A percentile compares a stretch with the other conserved stretches of the same genome.
Evolutionary conservation across 2,113 vertebrate genomes (phyloP).

Genomic region (Heloderma charlesbogerti): DNA sequence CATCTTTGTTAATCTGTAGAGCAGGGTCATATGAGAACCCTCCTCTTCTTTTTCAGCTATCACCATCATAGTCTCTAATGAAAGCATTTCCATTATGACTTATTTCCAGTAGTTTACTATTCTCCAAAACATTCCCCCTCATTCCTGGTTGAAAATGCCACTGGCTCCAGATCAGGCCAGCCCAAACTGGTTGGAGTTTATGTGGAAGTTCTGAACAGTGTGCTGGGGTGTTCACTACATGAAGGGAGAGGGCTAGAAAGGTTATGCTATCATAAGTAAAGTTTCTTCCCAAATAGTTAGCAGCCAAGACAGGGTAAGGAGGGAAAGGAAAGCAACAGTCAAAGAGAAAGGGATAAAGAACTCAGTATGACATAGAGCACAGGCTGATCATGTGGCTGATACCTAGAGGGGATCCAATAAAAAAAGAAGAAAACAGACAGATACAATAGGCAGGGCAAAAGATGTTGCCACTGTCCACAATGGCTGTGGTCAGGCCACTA

Average conservation of each 20-base stretch:
- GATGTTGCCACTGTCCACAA: fast-evolving
- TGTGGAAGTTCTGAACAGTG: neutral
- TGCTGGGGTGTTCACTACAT: neutral
- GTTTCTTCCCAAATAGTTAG: too few relatives aligned
- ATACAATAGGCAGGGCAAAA: fast-evolving
- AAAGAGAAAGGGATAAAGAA: neutral
- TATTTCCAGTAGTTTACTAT: neutral
- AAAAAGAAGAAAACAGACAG: fast-evolving
- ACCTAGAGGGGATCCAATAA: neutral
- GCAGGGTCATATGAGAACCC: neutral
- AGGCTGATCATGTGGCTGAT: neutral
- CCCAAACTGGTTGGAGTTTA: neutral
- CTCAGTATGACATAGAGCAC: neutral
- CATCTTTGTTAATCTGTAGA: too few relatives aligned
- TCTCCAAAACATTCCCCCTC: neutral
- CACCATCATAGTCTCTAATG: neutral
- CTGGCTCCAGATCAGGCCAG: too few relatives aligned
- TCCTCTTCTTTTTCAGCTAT: neutral
- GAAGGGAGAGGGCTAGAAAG: neutral
- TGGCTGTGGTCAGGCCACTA: neutral
- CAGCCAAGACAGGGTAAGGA: neutral
- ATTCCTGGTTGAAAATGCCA: neutral
- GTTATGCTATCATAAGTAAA: neutral
- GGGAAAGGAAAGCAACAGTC: neutral
- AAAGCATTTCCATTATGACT: neutral